These are phyloP conservation scores for Colletes collaris DNA, from an alignment of 2,888 invertebrate genomes.

Conservation along the genomic window DNA sequence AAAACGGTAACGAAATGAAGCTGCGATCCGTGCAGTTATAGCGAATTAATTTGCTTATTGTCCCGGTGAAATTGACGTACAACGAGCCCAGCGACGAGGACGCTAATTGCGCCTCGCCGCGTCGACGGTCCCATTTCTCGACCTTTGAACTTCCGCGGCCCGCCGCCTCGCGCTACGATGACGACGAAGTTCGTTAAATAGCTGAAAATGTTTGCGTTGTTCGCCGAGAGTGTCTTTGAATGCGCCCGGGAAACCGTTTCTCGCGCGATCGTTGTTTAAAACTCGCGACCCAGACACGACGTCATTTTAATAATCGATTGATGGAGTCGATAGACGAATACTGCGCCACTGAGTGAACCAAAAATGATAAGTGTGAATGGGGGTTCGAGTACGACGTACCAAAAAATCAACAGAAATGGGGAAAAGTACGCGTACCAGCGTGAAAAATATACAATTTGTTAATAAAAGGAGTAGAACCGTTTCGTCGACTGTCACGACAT, in stretches of 20 bases:
- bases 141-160: slow-evolving; percentile 21
- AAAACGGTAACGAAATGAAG: slow-evolving; percentile 47
- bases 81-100: slow-evolving; percentile 34
- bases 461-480: no score
- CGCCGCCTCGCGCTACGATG: not conserved
- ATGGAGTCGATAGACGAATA: no score
- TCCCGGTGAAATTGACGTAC: slow-evolving; percentile 43
- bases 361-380: no score
- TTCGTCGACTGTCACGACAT: no score
- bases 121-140: slow-evolving; percentile 16
- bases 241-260: not conserved
- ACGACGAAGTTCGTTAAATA: slow-evolving; percentile 34
- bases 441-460: no score
- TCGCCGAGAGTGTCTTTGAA: slow-evolving; percentile 14
- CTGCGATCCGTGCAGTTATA: slow-evolving; percentile 25
- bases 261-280: slow-evolving; percentile 2
- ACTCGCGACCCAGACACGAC: not conserved
- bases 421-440: no score
- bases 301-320: no score
- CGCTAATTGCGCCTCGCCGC: slow-evolving; percentile 49
- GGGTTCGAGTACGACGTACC: no score
- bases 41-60: slow-evolving; percentile 54
- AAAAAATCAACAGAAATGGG: no score
- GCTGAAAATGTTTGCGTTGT: slow-evolving; percentile 40
- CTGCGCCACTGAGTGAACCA: no score